These are phyloP conservation scores for Rhingia campestris DNA, from an alignment of 2,888 invertebrate species.

Conservation along the genomic window DNA sequence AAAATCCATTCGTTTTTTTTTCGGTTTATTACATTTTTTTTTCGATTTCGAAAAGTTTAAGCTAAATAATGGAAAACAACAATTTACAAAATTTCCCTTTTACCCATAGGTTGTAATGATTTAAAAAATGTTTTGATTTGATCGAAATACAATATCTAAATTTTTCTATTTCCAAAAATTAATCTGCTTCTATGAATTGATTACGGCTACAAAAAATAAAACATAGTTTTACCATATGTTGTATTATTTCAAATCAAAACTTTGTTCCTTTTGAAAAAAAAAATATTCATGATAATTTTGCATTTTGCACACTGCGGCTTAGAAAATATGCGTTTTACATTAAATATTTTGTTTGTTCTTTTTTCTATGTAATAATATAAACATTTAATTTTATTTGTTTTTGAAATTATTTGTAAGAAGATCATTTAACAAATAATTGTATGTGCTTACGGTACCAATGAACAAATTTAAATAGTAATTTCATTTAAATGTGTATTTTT, in stretches of 20 bases:
- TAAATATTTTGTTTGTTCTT: slow-evolving; percentile 35
- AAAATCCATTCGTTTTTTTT: slow-evolving; percentile 33
- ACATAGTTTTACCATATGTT: not conserved
- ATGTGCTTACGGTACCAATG: slow-evolving; percentile 63
- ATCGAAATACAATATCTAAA: not conserved
- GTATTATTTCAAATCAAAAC: slow-evolving; percentile 11
- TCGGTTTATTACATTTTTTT: slow-evolving; percentile 30
- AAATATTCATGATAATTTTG: slow-evolving; percentile 75
- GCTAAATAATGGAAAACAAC: slow-evolving; percentile 72
- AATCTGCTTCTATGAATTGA: not conserved
- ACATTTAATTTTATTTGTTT: slow-evolving; percentile 31
- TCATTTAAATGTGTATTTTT: slow-evolving; percentile 56
- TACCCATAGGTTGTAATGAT: slow-evolving; percentile 80
- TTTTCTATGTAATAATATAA: slow-evolving; percentile 34
- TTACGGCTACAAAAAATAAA: not conserved
- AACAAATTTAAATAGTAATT: slow-evolving; percentile 43
- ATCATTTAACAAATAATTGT: slow-evolving; percentile 61
- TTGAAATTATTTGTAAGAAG: slow-evolving; percentile 46
- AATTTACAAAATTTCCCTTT: slow-evolving; percentile 82
- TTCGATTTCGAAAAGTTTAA: slow-evolving; percentile 37
- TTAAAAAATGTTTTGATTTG: slow-evolving; percentile 24
- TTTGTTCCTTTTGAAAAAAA: slow-evolving; percentile 7
- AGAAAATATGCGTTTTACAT: slow-evolving; percentile 77
- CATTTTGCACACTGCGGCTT: slow-evolving; percentile 82
- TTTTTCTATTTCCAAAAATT: not conserved